phyloP scores from a whole-genome alignment of 2,797 vertebrate species.

The Crenichthys baileyi region DNA sequence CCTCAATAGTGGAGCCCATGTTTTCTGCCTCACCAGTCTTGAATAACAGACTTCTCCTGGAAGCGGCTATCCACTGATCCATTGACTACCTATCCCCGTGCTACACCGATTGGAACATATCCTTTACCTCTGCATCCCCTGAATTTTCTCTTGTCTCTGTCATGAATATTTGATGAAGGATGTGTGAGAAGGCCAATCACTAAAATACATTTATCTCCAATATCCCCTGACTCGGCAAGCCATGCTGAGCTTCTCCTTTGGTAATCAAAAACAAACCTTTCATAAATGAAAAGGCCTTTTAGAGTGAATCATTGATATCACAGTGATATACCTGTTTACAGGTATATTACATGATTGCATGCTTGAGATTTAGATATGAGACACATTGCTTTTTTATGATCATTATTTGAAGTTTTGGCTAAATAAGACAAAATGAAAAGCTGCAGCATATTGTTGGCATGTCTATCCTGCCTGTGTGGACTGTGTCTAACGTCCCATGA shows the following conservation, averaged over 20 bases:
- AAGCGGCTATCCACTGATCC: conserved; percentile 36
- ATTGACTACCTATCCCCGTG: conserved; percentile 51
- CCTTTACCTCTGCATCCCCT: conserved; percentile 54
- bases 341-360: neutral
- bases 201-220: conserved; percentile 84
- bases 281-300: conserved; percentile 47
- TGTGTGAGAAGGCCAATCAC: conserved; percentile 72
- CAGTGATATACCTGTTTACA: conserved; percentile 31
- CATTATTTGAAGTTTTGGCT: conserved; percentile 1
- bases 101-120: conserved; percentile 70
- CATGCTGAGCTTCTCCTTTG: conserved; percentile 28
- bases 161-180: conserved; percentile 87
- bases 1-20: conserved; percentile 39
- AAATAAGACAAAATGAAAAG: conserved; percentile 14
- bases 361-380: conserved; percentile 19
- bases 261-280: conserved; percentile 66
- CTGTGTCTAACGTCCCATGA: conserved; percentile 31
- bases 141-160: conserved; percentile 76
- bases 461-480: conserved; percentile 11
- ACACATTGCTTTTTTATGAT: neutral
- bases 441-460: conserved; percentile 5
- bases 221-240: conserved; percentile 73
- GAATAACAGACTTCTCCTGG: conserved; percentile 27
- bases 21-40: conserved; percentile 30
- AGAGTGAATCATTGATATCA: conserved; percentile 25